These are phyloP conservation scores for Notodonta ziczac DNA, from an alignment of 2,888 invertebrate genomes.

Conservation along the genomic window DNA sequence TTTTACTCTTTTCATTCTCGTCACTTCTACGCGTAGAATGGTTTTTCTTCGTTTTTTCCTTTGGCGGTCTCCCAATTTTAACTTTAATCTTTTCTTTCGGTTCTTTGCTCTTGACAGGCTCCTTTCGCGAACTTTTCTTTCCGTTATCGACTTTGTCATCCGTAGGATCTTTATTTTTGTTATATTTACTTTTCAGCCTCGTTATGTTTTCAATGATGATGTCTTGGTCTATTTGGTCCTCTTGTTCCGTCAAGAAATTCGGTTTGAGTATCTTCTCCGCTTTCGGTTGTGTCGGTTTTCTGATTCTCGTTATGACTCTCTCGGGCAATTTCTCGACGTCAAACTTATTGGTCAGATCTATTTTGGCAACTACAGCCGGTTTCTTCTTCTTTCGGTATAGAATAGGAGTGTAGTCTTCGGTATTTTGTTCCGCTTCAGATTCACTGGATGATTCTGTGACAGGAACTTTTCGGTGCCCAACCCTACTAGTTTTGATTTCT, in stretches of 20 bases:
- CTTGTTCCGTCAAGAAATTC: constrained; percentile 55
- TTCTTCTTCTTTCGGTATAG: constrained; percentile 50
- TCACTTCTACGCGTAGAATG: constrained; percentile 14
- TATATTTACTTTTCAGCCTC: constrained; percentile 54
- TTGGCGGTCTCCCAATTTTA: constrained; percentile 33
- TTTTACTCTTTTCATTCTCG: constrained; percentile 15
- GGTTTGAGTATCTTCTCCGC: constrained; percentile 54
- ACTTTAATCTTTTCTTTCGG: constrained; percentile 32
- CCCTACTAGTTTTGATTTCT: constrained; percentile 66
- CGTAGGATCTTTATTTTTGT: constrained; percentile 40
- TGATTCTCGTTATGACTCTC: constrained; percentile 62
- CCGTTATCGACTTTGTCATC: constrained; percentile 18
- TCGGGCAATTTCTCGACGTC: constrained; percentile 59
- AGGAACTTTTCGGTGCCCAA: constrained; percentile 31
- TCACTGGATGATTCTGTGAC: constrained; percentile 63
- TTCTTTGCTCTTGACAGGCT: constrained; percentile 22
- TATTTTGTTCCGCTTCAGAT: constrained; percentile 60
- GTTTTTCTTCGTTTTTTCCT: constrained; percentile 12
- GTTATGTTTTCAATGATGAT: constrained; percentile 66
- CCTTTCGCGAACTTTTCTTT: constrained; percentile 18
- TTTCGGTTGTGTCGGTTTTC: constrained; percentile 58
- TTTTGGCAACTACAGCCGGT: constrained; percentile 39
- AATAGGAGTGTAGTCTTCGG: constrained; percentile 58
- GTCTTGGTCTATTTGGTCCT: constrained; percentile 60
- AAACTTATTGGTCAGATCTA: constrained; percentile 62